phyloP scores from a whole-genome alignment of 2,113 vertebrate species.

The Barbus barbus region DNA sequence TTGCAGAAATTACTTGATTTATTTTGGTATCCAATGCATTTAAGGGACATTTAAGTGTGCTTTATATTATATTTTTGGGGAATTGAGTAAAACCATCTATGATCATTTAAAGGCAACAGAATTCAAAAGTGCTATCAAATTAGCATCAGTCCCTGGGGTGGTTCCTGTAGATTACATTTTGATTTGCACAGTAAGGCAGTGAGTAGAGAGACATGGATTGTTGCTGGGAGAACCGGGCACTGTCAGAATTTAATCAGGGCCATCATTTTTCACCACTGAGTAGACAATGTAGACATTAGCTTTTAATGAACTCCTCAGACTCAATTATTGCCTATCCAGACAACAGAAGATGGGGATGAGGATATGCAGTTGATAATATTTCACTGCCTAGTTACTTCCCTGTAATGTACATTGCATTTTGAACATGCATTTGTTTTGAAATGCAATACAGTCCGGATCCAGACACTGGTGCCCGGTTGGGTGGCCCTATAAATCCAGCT shows the following conservation, averaged over 20 bases:
- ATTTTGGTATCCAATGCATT: no score
- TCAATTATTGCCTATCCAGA: conserved; percentile 21
- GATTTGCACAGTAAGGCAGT: background rate
- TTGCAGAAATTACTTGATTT: no score
- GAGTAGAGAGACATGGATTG: background rate
- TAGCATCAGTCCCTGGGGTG: background rate
- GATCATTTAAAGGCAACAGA: background rate
- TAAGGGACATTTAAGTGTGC: no score
- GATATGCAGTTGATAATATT: conserved; percentile 16
- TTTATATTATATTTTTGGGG: no score
- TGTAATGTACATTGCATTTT: conserved; percentile 22
- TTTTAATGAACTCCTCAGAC: conserved; percentile 36
- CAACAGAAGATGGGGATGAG: conserved; percentile 15
- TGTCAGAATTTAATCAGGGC: conserved; percentile 30
- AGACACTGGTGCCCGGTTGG: background rate
- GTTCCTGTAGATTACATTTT: background rate
- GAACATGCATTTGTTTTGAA: conserved; percentile 29
- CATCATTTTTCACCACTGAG: conserved; percentile 22
- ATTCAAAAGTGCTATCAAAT: background rate
- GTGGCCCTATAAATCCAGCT: conserved; percentile 37
- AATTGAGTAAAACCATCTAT: background rate
- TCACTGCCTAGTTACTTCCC: conserved; percentile 9
- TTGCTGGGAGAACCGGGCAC: background rate
- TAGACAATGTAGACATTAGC: background rate
- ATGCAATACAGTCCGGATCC: background rate